Evolutionary conservation across 2,888 invertebrate species (phyloP).

Genomic region (Pachliopta kotzebuea): DNA sequence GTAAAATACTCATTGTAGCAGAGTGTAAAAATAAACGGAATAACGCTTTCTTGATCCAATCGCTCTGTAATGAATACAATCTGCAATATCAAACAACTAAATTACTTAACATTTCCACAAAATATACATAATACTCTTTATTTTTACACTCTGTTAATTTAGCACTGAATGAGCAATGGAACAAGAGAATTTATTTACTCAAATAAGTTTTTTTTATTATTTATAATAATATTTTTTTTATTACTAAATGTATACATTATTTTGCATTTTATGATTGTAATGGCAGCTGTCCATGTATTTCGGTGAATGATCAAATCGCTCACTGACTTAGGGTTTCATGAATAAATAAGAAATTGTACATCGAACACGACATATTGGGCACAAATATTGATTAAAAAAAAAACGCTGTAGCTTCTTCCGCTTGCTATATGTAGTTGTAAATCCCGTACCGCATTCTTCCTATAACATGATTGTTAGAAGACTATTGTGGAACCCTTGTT

Average conservation of each 20-base stretch:
- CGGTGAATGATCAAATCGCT: slow-evolving; percentile 63
- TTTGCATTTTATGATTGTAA: slow-evolving; percentile 77
- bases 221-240: slow-evolving; percentile 63
- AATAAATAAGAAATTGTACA: slow-evolving; percentile 73
- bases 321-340: slow-evolving; percentile 71
- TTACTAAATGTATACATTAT: slow-evolving; percentile 73
- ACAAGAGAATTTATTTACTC: slow-evolving; percentile 81
- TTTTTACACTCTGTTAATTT: slow-evolving; percentile 73
- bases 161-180: slow-evolving; percentile 78
- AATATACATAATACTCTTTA: slow-evolving; percentile 41
- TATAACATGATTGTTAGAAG: slow-evolving; percentile 47
- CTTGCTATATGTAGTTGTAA: slow-evolving; percentile 57
- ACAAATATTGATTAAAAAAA: slow-evolving; percentile 67
- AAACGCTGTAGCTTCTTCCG: slow-evolving; percentile 63
- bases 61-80: background rate
- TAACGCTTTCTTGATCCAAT: slow-evolving; percentile 8
- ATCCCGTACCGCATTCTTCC: slow-evolving; percentile 54
- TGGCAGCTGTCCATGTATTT: slow-evolving; percentile 74
- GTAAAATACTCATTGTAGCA: slow-evolving; percentile 75
- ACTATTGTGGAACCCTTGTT: slow-evolving; percentile 63
- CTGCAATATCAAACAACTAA: slow-evolving; percentile 1
- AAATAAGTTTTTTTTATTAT: slow-evolving; percentile 73
- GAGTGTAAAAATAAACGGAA: slow-evolving; percentile 69
- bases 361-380: slow-evolving; percentile 80
- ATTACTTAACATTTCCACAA: slow-evolving; percentile 12